Evolutionary conservation across 35 echinoderm and acorn worm species (phyloP), one percentile per base, ranked within the genome.

Genomic region (Lytechinus pictus): DNA sequence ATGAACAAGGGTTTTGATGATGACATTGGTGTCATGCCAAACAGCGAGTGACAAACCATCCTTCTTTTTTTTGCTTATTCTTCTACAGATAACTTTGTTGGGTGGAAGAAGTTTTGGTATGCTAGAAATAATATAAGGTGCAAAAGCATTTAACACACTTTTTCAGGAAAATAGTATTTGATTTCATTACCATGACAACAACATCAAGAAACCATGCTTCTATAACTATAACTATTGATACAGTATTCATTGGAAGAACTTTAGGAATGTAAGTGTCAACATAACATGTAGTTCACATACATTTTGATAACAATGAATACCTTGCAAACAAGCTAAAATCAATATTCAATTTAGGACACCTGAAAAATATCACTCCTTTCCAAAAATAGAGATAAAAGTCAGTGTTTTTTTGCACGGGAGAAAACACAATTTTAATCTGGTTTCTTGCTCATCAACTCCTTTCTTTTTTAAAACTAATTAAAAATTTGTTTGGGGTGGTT

Each of bases 21-120:
- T 79, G 66, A 79, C 66, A 24, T 79, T 79, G 66, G 66, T 79
- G 66, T 24, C 66, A 79, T 79, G 66, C 66, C 66, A 79, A 79
- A 24, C 19, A 24, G 66, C 19, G 19, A 16, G 6, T 79, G 66
- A 24, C 66, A 79, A 79, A 16, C 66, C 66, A 79, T 24, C 16
- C 66, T 44, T 24, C 66, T 7, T 24, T 79, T 24, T 79, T 79
- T n/a, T 44, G 33, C 33, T 44, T 79, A 4, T 79, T 79, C 66
- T 24, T 79, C n/a, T 79, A 79, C 16, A 79, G 66, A 27, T 79
- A 79, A 11, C 66, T 79, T 24, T 79, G 19, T 79, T 79, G 66
- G 19, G 19, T 27, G 19, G 66, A 79, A 79, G 16, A 79, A 79
- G 19, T 16, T 24, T 19, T 16, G 66, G 66, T 79, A 79, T n/a